Evolutionary conservation across 2,888 invertebrate genomes (phyloP).

Genomic region (Pristionchus entomophagus): DNA sequence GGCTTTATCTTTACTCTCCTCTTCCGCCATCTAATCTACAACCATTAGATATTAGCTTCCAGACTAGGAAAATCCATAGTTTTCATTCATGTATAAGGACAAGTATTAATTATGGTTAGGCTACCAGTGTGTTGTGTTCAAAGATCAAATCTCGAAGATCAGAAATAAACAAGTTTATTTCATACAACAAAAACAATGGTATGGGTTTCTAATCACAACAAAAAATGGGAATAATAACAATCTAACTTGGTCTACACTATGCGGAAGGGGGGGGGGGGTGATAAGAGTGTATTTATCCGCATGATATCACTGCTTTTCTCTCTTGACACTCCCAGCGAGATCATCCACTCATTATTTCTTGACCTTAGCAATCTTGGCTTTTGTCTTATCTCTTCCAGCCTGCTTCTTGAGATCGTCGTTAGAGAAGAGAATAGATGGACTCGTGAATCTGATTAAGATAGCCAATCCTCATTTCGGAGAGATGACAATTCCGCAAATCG

Average conservation of each 20-base stretch:
- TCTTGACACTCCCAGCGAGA: not conserved
- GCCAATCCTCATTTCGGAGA: no score
- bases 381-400: conserved; percentile 69
- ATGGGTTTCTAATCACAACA: not conserved
- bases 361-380: conserved; percentile 74
- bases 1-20: not conserved
- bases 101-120: conserved; percentile 35
- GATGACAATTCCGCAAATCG: no score
- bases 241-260: not conserved
- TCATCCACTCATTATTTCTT: conserved; percentile 66
- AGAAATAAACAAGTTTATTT: not conserved
- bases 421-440: conserved; percentile 69
- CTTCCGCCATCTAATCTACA: conserved; percentile 12
- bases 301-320: not conserved
- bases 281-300: not conserved
- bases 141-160: not conserved
- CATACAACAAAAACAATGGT: conserved; percentile 30
- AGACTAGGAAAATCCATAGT: not conserved
- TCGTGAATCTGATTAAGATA: conserved; percentile 67
- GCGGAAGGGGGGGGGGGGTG: not conserved
- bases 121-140: not conserved
- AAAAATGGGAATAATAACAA: conserved; percentile 30
- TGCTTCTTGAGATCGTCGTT: conserved; percentile 69
- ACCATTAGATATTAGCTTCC: not conserved
- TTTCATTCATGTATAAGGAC: not conserved